These are phyloP conservation scores for Chesias legatella DNA, from an alignment of 2,888 invertebrate species.

Conservation along the genomic window DNA sequence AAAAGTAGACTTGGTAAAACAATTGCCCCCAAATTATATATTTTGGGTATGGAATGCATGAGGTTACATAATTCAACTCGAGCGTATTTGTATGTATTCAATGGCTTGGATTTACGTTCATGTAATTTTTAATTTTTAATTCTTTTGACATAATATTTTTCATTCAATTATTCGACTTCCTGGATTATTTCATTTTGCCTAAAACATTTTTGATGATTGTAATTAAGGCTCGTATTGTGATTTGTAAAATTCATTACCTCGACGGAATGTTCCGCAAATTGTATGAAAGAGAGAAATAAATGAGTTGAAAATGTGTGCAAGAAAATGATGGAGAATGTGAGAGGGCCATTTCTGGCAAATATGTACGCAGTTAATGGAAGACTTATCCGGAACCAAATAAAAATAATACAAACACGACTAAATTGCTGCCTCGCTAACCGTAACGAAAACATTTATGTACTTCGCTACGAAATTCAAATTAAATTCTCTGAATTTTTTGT, in stretches of 20 bases:
- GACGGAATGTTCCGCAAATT: background rate
- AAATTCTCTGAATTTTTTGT: background rate
- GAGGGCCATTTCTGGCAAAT: constrained; percentile 31
- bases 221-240: constrained; percentile 2
- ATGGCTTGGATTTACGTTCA: no score
- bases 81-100: no score
- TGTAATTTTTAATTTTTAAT: no score
- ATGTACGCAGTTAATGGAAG: constrained; percentile 42
- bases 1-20: no score
- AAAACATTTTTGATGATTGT: constrained; percentile 2
- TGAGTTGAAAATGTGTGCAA: no score
- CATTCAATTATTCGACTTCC: no score
- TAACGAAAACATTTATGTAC: constrained; percentile 23
- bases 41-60: no score
- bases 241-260: constrained; percentile 11
- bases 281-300: no score
- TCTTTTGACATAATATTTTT: no score
- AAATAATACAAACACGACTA: constrained; percentile 30
- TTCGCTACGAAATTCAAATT: constrained; percentile 14
- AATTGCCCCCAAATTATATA: no score
- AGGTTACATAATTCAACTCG: no score
- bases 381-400: constrained; percentile 27
- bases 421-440: constrained; percentile 19
- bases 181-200: background rate
- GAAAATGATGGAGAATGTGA: background rate